Evolutionary conservation across 2,113 vertebrate genomes (phyloP).

Genomic region (Prochilodus magdalenae): DNA sequence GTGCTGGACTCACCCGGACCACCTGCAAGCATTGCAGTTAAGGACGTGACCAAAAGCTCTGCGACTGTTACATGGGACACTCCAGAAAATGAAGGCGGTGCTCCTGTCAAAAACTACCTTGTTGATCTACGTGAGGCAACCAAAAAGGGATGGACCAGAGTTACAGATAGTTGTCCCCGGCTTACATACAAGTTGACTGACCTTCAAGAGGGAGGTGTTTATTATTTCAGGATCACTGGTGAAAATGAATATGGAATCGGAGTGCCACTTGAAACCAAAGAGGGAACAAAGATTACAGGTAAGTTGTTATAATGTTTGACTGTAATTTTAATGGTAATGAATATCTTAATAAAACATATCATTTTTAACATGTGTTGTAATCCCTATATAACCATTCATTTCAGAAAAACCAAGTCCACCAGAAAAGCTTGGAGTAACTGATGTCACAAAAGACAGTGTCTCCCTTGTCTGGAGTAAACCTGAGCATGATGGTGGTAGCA

Average conservation of each 20-base stretch:
- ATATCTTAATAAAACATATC: not conserved
- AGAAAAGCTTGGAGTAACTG: slow-evolving; percentile 90
- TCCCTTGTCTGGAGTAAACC: slow-evolving; percentile 93
- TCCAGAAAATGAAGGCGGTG: slow-evolving; percentile 96
- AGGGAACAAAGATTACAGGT: slow-evolving; percentile 97
- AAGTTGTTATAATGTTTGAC: slow-evolving; percentile 11
- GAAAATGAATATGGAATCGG: slow-evolving; percentile 96
- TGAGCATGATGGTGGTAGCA: slow-evolving; percentile 96
- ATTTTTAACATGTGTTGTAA: not conserved
- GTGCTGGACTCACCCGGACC: slow-evolving; percentile 96
- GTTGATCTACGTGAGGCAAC: slow-evolving; percentile 96
- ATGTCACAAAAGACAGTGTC: slow-evolving; percentile 90
- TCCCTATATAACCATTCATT: slow-evolving; percentile 26
- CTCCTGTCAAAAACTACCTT: slow-evolving; percentile 94
- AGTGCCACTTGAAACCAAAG: slow-evolving; percentile 87
- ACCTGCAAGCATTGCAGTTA: slow-evolving; percentile 81
- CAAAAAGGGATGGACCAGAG: slow-evolving; percentile 94
- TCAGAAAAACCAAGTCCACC: slow-evolving; percentile 98
- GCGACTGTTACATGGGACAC: slow-evolving; percentile 91
- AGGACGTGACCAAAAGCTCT: slow-evolving; percentile 90
- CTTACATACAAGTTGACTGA: slow-evolving; percentile 90
- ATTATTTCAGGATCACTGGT: slow-evolving; percentile 94
- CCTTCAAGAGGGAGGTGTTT: slow-evolving; percentile 90
- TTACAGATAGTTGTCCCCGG: slow-evolving; percentile 90
- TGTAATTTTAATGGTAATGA: not conserved